Base-by-base conservation (phyloP, 2,888 invertebrate species). In the Agrotis ipsilon region DNA sequence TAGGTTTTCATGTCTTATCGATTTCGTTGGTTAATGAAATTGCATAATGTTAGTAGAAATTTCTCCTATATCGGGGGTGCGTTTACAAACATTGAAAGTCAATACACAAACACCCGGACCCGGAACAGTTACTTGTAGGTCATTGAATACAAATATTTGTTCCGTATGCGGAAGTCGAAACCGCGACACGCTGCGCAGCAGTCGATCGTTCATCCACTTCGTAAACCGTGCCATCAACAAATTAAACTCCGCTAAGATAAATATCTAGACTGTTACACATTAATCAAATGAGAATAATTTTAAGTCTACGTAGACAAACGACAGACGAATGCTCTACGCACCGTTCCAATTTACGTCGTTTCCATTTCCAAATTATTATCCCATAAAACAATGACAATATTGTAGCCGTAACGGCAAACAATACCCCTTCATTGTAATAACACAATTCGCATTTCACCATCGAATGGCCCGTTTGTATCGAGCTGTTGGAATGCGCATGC, bases 401-500 rank as follows among this genome's bases (percentile, higher is more conserved):
- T 46, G 58, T 13, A 45, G 70, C 16, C 52, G 21, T 48, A 19
- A 24, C 52, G 13, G 16, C 45, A 45, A 67, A 68, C 59, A 73
- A 68, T 60, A 55, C 32, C 6, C 54, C 18, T 51, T 24, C 45
- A 71, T 72, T 61, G 63, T 64, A 43, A 59, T 49, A 60, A 72
- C 45, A 39, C 59, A 68, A 62, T 68, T 74, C 67, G 46, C 19
- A 67, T 70, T 71, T 70, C 39, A 52, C 54, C 62, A 65, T 45
- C 59, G 65, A 68, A 69, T 65, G 60, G 21, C 45, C 49, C n/a
- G 57, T 71, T 39, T 71, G 65, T 77, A 77, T 68, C 52, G 77
- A 65, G 67, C 67, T 74, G 72, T 68, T 54, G 63, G 70, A 72
- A 74, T 81, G 84, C 79, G 80, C 81, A 70, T 82, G 84, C 81